Evolutionary conservation across 2,797 vertebrate species (phyloP).

Genomic region (Pipistrellus nathusii): DNA sequence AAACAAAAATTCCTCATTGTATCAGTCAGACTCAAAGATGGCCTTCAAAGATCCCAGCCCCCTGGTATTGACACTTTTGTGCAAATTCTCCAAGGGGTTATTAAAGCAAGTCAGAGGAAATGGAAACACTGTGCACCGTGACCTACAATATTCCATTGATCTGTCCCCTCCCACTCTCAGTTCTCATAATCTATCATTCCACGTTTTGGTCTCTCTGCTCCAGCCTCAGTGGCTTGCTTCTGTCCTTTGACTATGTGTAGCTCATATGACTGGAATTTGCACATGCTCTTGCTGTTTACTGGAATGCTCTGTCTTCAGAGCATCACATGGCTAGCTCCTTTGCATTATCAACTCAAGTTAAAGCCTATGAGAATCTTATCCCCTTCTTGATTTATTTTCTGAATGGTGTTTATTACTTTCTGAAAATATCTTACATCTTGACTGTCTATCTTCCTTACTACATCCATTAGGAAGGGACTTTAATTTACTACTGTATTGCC

Average conservation of each 20-base stretch:
- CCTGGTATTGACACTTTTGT: neutral
- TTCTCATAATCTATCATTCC: neutral
- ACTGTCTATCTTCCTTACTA: neutral
- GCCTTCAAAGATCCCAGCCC: neutral
- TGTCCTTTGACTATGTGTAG: neutral
- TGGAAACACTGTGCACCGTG: too few relatives aligned
- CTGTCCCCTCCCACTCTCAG: too few relatives aligned
- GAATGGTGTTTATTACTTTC: neutral
- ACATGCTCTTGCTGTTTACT: neutral
- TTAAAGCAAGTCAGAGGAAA: too few relatives aligned
- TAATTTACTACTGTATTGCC: neutral
- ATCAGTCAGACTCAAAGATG: neutral
- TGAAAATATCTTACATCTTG: neutral
- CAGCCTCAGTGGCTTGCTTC: neutral
- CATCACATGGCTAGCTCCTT: neutral
- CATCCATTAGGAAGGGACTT: neutral
- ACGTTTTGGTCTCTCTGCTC: neutral
- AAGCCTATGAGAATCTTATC: neutral
- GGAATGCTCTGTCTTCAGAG: neutral
- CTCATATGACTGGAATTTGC: neutral
- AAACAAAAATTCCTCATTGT: neutral
- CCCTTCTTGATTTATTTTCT: neutral
- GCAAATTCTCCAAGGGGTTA: too few relatives aligned
- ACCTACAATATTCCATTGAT: neutral
- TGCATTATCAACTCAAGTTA: neutral